Evolutionary conservation across 2,888 invertebrate species (phyloP), one percentile per base, ranked within the genome.

Genomic region (Melinaea marsaeus): DNA sequence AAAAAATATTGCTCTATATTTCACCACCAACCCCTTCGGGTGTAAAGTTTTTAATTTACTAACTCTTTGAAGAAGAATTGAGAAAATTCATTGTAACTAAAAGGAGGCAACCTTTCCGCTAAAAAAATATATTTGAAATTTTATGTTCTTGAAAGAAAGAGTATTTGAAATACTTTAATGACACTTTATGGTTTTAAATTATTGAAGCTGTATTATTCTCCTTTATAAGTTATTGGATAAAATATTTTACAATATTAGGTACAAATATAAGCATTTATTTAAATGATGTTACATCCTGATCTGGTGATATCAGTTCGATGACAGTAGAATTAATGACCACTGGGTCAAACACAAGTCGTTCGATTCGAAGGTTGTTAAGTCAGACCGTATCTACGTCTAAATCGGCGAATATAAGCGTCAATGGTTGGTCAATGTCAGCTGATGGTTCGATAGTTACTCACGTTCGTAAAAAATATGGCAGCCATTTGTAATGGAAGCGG

Each of bases 391-490:
- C 74, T 72, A 73, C 75, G 75, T 74, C 73, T 73, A 76, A 74
- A 77, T 75, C 74, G 72, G 66, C 68, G 74, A 32, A 74, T 73
- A 73, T 75, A 60, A 62, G 64, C 74, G 72, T 70, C 74, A 72
- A 76, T 77, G 71, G 72, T 68, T 70, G 78, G 74, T 72, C 74
- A 65, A 67, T 57, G 62, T 74, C 66, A 77, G 81, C 78, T 77
- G 80, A 81, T 83, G 72, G 74, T 63, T 74, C 72, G 72, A 72
- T 69, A 77, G 79, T 81, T 73, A 74, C 79, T 75, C 73, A 77
- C 76, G 72, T 63, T 68, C 51, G 71, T 75, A 73, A 79, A 81
- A 84, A 84, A 84, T 83, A 86, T 86, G 76, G 74, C 68, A 56
- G 71, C 76, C 62, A 85, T 85, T 83, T 83, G 77, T 85, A 76